Evolutionary conservation across 2,888 invertebrate genomes (phyloP), one percentile per base, ranked within the genome.

Genomic region (Tanypteryx hageni): DNA sequence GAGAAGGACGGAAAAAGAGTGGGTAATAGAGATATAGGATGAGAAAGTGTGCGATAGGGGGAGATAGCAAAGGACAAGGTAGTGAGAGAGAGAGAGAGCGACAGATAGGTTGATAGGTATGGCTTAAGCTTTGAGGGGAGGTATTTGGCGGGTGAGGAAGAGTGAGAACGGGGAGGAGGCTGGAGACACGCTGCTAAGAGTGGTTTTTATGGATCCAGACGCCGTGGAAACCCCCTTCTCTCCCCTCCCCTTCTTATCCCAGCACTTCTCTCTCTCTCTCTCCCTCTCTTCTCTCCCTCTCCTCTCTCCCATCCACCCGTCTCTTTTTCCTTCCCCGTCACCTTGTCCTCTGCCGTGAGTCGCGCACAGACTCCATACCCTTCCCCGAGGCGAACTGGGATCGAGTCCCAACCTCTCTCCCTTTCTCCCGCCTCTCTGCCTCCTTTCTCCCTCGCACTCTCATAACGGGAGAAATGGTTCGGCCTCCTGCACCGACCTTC

Each of bases 201-300:
- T 83, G 83, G 82, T 31, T 82, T 82, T 82, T 82, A 82, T 82
- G 44, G 82, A 82, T 44, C 82, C 82, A 82, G 82, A 82, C 82
- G 82, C 44, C 82, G 82, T 82, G 44, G 82, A 44, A 27, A 16
- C 31, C 82, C 7, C 44, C 11, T 57, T 56, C 13, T 44, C 9
- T 22, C 76, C 44, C 31, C 82, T 82, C 44, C 27, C 76, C 27
- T 44, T 31, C 31, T 82, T 82, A 4, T 44, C 82, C 31, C 82
- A 27, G 16, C 82, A 27, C 82, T 82, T 82, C n/a, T 7, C 82
- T 44, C n/a, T 0, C 10, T 7, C 57, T 4, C 44, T 9, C 44
- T 27, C 44, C 16, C 56, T 13, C 16, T 83, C 44, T 82, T 11
- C n/a, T 7, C 82, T 44, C n/a, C 3, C 10, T 7, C 57, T 4